These are phyloP conservation scores for Epistrophella euchroma DNA, from an alignment of 2,888 invertebrate species.

Conservation along the genomic window DNA sequence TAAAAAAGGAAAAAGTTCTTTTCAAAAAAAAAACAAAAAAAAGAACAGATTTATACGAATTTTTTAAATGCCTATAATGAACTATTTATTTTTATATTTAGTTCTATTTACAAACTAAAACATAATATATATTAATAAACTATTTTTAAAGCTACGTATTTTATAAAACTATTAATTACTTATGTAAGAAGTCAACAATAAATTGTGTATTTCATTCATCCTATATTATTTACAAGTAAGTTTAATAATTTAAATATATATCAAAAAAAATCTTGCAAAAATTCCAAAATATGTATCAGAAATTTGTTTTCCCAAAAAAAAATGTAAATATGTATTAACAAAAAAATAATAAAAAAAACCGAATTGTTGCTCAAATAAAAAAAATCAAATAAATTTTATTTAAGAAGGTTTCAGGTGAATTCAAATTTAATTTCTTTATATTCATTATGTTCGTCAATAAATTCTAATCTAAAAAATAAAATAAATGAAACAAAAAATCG, in stretches of 20 bases:
- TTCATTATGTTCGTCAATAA: not conserved
- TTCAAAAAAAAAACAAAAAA: not conserved
- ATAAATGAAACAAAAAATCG: slow-evolving; percentile 33
- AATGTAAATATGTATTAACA: slow-evolving; percentile 27
- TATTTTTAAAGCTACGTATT: slow-evolving; percentile 34
- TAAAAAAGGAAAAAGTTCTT: slow-evolving; percentile 3
- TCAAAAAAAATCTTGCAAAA: not conserved
- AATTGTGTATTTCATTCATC: slow-evolving; percentile 2
- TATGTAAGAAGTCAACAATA: not conserved
- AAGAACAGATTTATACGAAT: slow-evolving; percentile 57
- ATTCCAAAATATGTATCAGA: not conserved
- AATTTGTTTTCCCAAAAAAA: not conserved
- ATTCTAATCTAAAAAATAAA: not conserved
- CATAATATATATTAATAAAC: slow-evolving; percentile 16
- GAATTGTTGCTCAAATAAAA: slow-evolving; percentile 62
- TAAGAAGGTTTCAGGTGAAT: slow-evolving; percentile 66
- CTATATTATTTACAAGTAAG: slow-evolving; percentile 24
- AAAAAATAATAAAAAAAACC: slow-evolving; percentile 24
- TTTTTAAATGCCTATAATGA: slow-evolving; percentile 64
- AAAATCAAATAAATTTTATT: slow-evolving; percentile 30
- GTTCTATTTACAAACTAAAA: slow-evolving; percentile 71
- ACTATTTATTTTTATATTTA: slow-evolving; percentile 69
- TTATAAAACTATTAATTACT: slow-evolving; percentile 12
- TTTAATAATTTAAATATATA: slow-evolving; percentile 6
- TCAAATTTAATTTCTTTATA: not conserved